Percentiles rank a stretch among this genome's conserved stretches.
These are phyloP conservation scores for Autographa gamma DNA, from an alignment of 2,888 invertebrate species.

Conservation along the genomic window DNA sequence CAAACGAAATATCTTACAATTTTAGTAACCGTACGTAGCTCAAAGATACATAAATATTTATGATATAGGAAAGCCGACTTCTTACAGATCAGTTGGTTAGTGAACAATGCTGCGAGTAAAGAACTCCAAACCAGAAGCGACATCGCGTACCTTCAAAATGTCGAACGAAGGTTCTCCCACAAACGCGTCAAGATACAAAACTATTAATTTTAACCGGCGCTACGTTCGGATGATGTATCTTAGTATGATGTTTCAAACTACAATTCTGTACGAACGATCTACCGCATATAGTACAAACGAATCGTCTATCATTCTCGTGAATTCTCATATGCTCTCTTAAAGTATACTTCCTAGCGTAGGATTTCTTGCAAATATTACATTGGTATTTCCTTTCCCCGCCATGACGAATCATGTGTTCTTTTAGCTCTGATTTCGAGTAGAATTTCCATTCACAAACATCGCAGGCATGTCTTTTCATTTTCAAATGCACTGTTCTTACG, in stretches of 20 bases:
- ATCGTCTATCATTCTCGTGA: slow-evolving; percentile 80
- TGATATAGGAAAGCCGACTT: too few relatives aligned
- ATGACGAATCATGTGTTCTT: slow-evolving; percentile 87
- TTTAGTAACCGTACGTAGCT: too few relatives aligned
- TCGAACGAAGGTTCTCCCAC: too few relatives aligned
- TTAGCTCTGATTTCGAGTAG: slow-evolving; percentile 87
- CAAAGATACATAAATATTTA: too few relatives aligned
- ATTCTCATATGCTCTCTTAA: slow-evolving; percentile 83
- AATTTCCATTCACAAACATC: slow-evolving; percentile 87
- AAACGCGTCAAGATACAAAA: slow-evolving; percentile 39
- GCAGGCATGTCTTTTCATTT: slow-evolving; percentile 81
- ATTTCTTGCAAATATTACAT: slow-evolving; percentile 85
- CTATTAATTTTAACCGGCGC: slow-evolving; percentile 38
- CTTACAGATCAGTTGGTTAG: too few relatives aligned
- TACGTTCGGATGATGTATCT: slow-evolving; percentile 75
- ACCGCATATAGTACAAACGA: slow-evolving; percentile 77
- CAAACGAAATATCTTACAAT: too few relatives aligned
- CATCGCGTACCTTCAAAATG: too few relatives aligned
- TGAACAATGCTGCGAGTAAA: too few relatives aligned
- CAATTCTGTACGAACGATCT: slow-evolving; percentile 81
- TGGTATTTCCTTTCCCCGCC: slow-evolving; percentile 85
- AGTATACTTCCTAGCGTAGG: slow-evolving; percentile 84
- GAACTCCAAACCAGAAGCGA: too few relatives aligned
- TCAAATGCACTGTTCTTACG: slow-evolving; percentile 80
- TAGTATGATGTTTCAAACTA: slow-evolving; percentile 80